Conservation (phyloP, 2,113 vertebrate species). For the Dissostichus mawsoni region DNA sequence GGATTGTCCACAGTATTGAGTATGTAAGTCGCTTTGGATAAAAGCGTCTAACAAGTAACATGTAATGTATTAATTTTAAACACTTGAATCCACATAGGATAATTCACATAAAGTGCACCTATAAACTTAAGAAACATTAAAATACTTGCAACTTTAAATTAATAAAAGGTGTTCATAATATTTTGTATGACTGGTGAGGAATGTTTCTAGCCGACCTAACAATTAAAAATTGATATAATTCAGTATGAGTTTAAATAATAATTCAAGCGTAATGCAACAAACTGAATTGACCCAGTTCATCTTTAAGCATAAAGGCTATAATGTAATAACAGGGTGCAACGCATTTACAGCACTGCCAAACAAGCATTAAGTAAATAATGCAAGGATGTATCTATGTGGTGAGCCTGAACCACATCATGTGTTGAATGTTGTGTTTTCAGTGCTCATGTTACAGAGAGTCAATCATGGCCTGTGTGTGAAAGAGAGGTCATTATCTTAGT, state of each 20-base stretch:
- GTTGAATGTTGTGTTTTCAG: conserved; percentile 4
- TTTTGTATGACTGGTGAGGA: not conserved
- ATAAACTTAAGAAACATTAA: not conserved
- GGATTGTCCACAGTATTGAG: too few relatives aligned
- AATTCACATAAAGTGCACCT: not conserved
- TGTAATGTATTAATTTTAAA: not conserved
- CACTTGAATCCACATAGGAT: not conserved
- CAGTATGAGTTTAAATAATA: not conserved
- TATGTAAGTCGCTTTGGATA: too few relatives aligned
- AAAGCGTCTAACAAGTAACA: too few relatives aligned
- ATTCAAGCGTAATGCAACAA: not conserved
- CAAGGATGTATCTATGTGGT: not conserved
- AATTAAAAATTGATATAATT: not conserved
- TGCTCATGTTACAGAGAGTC: conserved; percentile 12
- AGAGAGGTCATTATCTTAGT: conserved; percentile 39
- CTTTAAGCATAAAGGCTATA: not conserved
- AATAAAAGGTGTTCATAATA: not conserved
- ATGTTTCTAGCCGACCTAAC: not conserved
- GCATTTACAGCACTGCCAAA: not conserved
- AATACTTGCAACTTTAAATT: not conserved
- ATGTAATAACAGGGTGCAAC: conserved; percentile 6
- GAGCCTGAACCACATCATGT: conserved; percentile 14
- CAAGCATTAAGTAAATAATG: not conserved
- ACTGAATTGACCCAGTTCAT: not conserved
- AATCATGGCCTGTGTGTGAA: conserved; percentile 10